Evolutionary conservation across 2,797 vertebrate species (phyloP), one percentile per base, ranked within the genome.

Genomic region (Lemur catta): DNA sequence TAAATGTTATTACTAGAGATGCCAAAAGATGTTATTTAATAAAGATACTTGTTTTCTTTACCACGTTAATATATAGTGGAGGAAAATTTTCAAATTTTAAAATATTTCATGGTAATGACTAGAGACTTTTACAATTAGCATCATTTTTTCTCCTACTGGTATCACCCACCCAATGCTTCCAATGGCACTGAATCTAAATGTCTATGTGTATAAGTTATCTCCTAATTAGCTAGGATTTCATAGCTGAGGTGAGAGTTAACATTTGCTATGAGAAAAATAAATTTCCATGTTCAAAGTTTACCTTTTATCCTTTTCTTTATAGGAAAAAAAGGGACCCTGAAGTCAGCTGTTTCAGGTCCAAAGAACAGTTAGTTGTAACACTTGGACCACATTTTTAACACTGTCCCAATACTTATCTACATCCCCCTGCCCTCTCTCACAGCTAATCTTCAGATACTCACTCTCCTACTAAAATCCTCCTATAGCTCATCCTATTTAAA

Each of bases 281-380:
- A 65, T 72, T 89, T 24, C 67, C 50, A 63, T 81, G 91, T 82
- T 90, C 50, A 52, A 63, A n/a, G 20, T 65, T 90, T 72, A 65
- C 38, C 20, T 91, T 96, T 94, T 72, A 50, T 43, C 59, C 41
- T 71, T 65, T 84, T 43, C 26, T 46, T 86, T 86, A 76, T 52
- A 17, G 61, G 20, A 75, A 63, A 71, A 46, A 80, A 63, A 61
- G 63, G 15, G 75, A 71, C 14, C 38, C 67, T 87, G 61, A 90
- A 87, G 84, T 87, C 61, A 72, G 88, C 71, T 67, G 43, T 92
- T 94, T 95, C 35, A 78, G 52, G 82, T 76, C 55, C 67, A 95
- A 76, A 84, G 30, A 69, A 35, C n/a, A 38, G 30, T 63, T n/a
- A 84, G 18, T 52, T 46, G 24, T 20, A 28, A 33, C 30, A 67